phyloP scores from a whole-genome alignment of 2,797 vertebrate genomes.

The Capromys pilorides region DNA sequence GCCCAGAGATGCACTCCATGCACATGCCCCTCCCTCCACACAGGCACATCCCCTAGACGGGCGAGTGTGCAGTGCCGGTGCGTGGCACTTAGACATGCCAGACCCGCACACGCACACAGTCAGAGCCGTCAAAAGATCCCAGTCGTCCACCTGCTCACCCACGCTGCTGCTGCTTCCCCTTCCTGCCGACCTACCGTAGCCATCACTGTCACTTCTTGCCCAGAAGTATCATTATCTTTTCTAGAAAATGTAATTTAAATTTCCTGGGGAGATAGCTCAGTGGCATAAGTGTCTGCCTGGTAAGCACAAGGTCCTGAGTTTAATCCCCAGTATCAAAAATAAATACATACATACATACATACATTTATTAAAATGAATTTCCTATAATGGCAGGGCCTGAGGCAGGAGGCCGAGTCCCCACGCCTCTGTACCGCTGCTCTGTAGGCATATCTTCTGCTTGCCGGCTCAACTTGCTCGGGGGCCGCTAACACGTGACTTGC shows the following conservation, averaged over 20 bases:
- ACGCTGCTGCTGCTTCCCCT: not conserved
- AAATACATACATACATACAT: no score
- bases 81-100: not conserved
- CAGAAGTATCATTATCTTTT: slow-evolving; percentile 63
- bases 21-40: not conserved
- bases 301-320: no score
- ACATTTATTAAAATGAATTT: no score
- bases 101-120: not conserved
- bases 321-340: no score
- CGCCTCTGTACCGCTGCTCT: not conserved
- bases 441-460: not conserved
- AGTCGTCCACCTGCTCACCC: not conserved
- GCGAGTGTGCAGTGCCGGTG: not conserved
- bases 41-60: not conserved
- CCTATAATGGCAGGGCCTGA: slow-evolving; percentile 45
- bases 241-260: slow-evolving; percentile 60
- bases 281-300: no score
- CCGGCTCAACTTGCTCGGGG: not conserved
- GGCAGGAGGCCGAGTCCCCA: slow-evolving; percentile 10
- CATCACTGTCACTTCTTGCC: slow-evolving; percentile 33
- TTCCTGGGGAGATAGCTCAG: no score
- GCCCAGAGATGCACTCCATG: not conserved
- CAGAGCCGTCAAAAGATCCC: not conserved
- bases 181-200: not conserved
- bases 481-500: not conserved